Evolutionary conservation across 53 echinoderm and acorn worm species (phyloP), one percentile per base, ranked within the genome.

Genomic region (Arbacia lixula): DNA sequence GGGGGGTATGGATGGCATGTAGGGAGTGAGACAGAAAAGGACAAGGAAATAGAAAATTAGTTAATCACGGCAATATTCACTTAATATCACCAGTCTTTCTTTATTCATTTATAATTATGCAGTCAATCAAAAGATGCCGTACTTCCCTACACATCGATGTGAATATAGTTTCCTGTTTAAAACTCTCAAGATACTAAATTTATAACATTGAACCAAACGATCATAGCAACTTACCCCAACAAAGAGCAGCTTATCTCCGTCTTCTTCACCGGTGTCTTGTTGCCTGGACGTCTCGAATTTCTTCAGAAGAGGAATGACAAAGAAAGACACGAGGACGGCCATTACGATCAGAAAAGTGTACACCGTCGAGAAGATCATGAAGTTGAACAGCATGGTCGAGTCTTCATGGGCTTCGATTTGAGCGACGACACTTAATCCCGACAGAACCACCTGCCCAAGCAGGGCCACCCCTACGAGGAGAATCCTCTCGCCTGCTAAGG

Each of bases 401-500:
- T 20, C 16, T 37, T 60, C 40, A 14, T 60, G 36, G 32, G 63
- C 39, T 21, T 81, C 38, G 64, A 62, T 61, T 60, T 63, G 63
- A 5, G 50, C 42, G 6, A 81, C 28, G 0, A 81, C 63, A 43
- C 82, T 81, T 62, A 81, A 43, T 81, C 82, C 82, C 5, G 34
- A n/a, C 34, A 81, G 63, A 0, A 63, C 29, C 8, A 81, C 41
- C 46, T 81, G 82, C 3, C 63, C 82, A 2, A 63, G 28, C 46
- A 81, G 63, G 6, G 63, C 82, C 42, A 81, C 0, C 62, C 63
- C 82, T 22, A 52, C 64, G 63, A 63, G 62, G 34, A 81, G 34
- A 49, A 81, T 62, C 34, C 82, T 81, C 82, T 81, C 82, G 1
- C 82, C 43, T 16, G 64, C 82, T 49, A 81, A 27, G 31, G 82